Evolutionary conservation across 2,113 vertebrate species (phyloP), one percentile per base, ranked within the genome.

Genomic region (Gopherus evgoodei): DNA sequence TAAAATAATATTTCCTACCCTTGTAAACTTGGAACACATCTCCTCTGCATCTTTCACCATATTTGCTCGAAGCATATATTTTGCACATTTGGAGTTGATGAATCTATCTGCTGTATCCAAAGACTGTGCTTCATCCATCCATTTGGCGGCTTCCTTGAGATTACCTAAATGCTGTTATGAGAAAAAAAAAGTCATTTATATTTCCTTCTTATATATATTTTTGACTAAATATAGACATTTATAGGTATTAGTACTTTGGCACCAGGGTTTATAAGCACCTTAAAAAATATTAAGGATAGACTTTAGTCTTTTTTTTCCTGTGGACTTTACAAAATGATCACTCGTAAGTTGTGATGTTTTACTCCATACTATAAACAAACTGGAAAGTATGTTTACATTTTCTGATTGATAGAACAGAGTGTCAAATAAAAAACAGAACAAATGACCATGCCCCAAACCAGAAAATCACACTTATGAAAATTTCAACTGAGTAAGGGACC

Each of bases 121-220:
- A 96, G 98, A 98, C 83, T 98, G 98, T 17, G 98, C 98, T 97
- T 98, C 98, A 97, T 98, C 98, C 98, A 98, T 98, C 98, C 98
- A 98, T 65, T 98, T 98, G 86, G 97, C 98, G 94, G 98, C 98
- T 97, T 98, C 98, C 94, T 96, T 98, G 38, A 98, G 97, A 94
- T 98, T 98, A 81, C 98, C 98, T 89, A 98, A 98, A 93, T 99
- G 98, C 98, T 99, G 54, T 93, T 49, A 90, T n/a, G 19, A 79
- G 75, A 82, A n/a, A 80, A 50, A 50, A 82, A 54, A 47, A 89
- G 87, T 54, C 4, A 88, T 75, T 94, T 93, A 86, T 56, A 10
- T 88, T 86, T 27, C 65, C 84, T 56, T 31, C 80, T 79, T 27
- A 90, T 72, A 31, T 10, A 38, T 29, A 2, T 5, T 90, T 14